Evolutionary conservation across 1,140 invertebrate genomes (phyloP).

Genomic region (Rhopalosiphum maidis): DNA sequence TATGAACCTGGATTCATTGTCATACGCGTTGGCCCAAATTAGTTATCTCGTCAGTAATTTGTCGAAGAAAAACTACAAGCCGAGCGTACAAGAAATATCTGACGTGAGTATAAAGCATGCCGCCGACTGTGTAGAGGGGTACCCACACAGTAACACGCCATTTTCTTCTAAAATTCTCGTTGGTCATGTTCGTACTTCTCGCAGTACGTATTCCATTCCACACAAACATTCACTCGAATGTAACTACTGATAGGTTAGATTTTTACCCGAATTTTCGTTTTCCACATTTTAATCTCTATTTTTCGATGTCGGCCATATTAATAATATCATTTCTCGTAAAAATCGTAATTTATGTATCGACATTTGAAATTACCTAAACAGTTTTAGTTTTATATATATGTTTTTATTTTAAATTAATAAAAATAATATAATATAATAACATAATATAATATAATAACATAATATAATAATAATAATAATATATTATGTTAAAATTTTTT

Average conservation of each 20-base stretch:
- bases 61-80: slow-evolving; percentile 93
- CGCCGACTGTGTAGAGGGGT: background rate
- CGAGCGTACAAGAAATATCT: slow-evolving; percentile 81
- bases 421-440: too few relatives aligned
- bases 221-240: background rate
- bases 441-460: too few relatives aligned
- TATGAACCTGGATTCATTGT: slow-evolving; percentile 98
- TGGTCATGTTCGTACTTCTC: background rate
- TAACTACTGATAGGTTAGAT: background rate
- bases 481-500: too few relatives aligned
- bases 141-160: too few relatives aligned
- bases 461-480: too few relatives aligned
- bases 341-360: background rate
- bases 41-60: slow-evolving; percentile 94
- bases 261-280: background rate
- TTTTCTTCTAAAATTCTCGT: background rate
- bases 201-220: background rate
- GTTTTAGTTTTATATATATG: too few relatives aligned
- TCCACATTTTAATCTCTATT: background rate
- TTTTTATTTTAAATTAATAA: too few relatives aligned
- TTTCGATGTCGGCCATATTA: background rate
- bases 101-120: slow-evolving; percentile 69
- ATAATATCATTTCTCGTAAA: background rate
- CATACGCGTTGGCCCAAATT: slow-evolving; percentile 97
- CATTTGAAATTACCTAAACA: too few relatives aligned